Conservation (phyloP, 2,797 vertebrate species). For the Acropternis orthonyx region DNA sequence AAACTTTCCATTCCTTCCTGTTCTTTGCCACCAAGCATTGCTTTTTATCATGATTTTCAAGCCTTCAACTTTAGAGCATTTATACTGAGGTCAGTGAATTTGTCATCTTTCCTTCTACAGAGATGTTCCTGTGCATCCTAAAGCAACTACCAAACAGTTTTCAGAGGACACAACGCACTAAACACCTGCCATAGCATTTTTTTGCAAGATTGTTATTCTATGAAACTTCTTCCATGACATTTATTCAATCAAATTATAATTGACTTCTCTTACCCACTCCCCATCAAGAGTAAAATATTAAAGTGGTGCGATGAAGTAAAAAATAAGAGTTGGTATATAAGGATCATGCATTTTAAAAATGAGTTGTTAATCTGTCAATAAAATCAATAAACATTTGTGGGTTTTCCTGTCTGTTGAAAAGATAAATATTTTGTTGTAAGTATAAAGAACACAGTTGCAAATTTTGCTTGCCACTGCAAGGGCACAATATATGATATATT, state of each 20-base stretch:
- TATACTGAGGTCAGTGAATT: slow-evolving; percentile 32
- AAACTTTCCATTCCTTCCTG: slow-evolving; percentile 26
- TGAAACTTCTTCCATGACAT: background rate
- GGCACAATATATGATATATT: background rate
- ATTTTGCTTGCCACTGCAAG: background rate
- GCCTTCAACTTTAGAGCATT: background rate
- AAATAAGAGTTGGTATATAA: background rate
- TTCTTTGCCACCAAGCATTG: background rate
- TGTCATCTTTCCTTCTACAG: slow-evolving; percentile 22
- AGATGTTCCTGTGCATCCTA: background rate
- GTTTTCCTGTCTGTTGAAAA: background rate
- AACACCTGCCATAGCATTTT: background rate
- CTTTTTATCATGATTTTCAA: slow-evolving; percentile 12
- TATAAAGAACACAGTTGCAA: background rate
- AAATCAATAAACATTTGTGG: background rate
- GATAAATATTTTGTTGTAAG: background rate
- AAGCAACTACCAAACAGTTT: background rate
- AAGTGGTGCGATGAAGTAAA: background rate
- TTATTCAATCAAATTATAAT: background rate
- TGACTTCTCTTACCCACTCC: background rate
- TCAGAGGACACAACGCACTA: background rate
- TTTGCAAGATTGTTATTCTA: background rate
- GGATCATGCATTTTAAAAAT: background rate
- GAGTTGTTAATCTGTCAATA: background rate
- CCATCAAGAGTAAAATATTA: background rate